phyloP scores from a whole-genome alignment of 30 jellyfish, hydroid and myxozoan species.

The Cassiopea xamachana region DNA sequence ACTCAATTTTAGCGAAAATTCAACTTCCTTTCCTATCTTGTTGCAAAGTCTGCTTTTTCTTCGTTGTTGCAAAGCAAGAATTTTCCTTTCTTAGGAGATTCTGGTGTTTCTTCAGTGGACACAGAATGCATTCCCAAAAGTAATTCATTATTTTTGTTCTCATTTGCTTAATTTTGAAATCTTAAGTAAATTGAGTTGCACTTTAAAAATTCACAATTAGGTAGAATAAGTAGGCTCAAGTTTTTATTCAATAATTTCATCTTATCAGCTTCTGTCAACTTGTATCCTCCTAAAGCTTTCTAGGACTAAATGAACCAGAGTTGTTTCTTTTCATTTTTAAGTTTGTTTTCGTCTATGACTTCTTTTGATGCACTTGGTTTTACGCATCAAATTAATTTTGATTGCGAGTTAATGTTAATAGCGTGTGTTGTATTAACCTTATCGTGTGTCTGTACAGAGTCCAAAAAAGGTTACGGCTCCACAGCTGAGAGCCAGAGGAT shows the following conservation, averaged over 20 bases:
- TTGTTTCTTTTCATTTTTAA: not conserved
- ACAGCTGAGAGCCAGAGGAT: no score
- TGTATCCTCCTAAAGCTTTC: no score
- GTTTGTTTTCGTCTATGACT: not conserved
- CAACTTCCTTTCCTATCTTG: not conserved
- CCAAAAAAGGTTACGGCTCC: not conserved
- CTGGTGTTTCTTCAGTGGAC: not conserved
- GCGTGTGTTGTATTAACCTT: no score
- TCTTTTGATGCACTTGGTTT: no score
- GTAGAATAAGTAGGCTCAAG: not conserved
- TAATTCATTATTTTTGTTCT: no score
- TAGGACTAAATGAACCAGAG: not conserved
- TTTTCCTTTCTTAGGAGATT: not conserved
- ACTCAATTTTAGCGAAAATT: not conserved
- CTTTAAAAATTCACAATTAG: not conserved
- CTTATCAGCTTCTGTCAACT: no score
- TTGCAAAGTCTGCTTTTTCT: not conserved
- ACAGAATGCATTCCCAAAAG: no score
- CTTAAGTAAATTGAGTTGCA: not conserved
- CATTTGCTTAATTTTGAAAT: no score
- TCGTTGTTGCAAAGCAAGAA: not conserved
- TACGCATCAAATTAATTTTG: no score
- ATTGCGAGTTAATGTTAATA: no score
- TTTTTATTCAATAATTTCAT: no score
- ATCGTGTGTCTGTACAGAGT: no score